Base-by-base conservation (phyloP, 1,140 invertebrate species). In the Andrena cerasifolii region DNA sequence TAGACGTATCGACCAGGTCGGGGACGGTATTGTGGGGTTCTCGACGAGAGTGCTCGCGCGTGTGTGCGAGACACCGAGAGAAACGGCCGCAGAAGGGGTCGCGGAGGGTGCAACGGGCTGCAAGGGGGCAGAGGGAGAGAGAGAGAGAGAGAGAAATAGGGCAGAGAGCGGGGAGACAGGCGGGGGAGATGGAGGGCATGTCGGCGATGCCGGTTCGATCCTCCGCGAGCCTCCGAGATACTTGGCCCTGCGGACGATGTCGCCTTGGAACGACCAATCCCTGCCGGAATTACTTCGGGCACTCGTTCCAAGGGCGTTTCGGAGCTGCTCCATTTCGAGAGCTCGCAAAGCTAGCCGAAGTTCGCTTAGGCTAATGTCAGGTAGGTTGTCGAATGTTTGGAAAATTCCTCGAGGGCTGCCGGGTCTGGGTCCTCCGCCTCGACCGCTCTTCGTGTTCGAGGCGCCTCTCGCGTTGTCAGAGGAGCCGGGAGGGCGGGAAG, bases 1-100 rank as follows among this genome's bases (percentile, higher is more conserved):
- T 90, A 91, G 89, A 90, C 89, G 86, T 91, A 91, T 91, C 90
- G 89, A 90, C 88, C 89, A 84, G 72, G 83, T 78, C 74, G 66
- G 76, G 73, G 76, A 82, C 77, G 83, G 83, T 78, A 82, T 82
- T 82, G 82, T 86, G 83, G 84, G 80, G 82, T 80, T 85, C 77
- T 61, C 73, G 77, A 33, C 77, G 80, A 36, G 71, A 71, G 70
- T 40, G 54, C 26, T 31, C 49, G 66, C 47, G 62, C 47, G 53
- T 36, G 58, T n/a, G 53, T 47, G 45, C 47, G 33, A 65, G 47
- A 40, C 59, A 47, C n/a, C 6, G 51, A 67, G 62, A 43, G 70
- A 49, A 18, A 59, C 10, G 2, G 0, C 14, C 5, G 43, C 18
- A 7, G 14, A 24, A 33, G 51, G 71, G 61, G 53, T 14, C 14